Evolutionary conservation across 2,888 invertebrate genomes (phyloP).

Genomic region (Drosophila falleni): DNA sequence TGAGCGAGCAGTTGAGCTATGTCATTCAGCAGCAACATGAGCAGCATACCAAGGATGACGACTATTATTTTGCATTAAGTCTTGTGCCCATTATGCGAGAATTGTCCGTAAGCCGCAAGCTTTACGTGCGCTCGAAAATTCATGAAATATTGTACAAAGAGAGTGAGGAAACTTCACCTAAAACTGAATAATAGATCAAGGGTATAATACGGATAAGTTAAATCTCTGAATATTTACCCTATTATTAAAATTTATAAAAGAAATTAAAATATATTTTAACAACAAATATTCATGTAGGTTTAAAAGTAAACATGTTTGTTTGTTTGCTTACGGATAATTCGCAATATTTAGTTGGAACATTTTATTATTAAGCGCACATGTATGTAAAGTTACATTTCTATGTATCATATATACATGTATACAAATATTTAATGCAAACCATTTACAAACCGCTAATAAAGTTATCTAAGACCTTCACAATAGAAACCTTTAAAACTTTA

Average conservation of each 20-base stretch:
- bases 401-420: constrained; percentile 38
- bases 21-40: constrained; percentile 73
- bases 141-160: constrained; percentile 70
- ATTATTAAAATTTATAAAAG: neutral
- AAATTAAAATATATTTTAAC: constrained; percentile 19
- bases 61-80: constrained; percentile 70
- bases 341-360: constrained; percentile 27
- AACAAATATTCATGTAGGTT: constrained; percentile 37
- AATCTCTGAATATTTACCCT: constrained; percentile 23
- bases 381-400: constrained; percentile 20
- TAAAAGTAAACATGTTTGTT: constrained; percentile 32
- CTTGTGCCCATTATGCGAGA: constrained; percentile 68
- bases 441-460: constrained; percentile 50
- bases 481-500: neutral
- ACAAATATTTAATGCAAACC: constrained; percentile 44
- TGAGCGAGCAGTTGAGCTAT: constrained; percentile 66
- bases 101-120: constrained; percentile 64
- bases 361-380: constrained; percentile 30
- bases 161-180: constrained; percentile 46
- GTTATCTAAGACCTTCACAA: constrained; percentile 42
- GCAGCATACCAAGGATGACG: constrained; percentile 63
- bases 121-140: constrained; percentile 69
- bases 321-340: constrained; percentile 17
- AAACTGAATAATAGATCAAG: constrained; percentile 38
- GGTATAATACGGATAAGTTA: constrained; percentile 11